Percentiles rank a stretch among this genome's conserved stretches.
These are phyloP conservation scores for Condylostylus longicornis DNA, from an alignment of 1,140 invertebrate species.

Conservation along the genomic window DNA sequence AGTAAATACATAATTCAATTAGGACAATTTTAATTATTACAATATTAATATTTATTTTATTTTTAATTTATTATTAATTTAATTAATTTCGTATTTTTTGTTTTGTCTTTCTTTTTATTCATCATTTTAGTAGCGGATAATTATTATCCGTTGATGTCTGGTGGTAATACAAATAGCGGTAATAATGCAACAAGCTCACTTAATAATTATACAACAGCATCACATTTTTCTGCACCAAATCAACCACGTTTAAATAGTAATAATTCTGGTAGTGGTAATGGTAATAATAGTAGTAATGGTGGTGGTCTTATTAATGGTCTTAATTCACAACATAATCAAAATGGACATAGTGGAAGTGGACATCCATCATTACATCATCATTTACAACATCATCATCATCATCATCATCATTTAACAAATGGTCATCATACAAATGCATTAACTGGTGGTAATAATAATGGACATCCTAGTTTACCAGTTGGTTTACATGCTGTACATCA, in stretches of 20 bases:
- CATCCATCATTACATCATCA: slow-evolving; percentile 15
- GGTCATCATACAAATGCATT: slow-evolving; percentile 40
- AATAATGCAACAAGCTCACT: no score
- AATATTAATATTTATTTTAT: no score
- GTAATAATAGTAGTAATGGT: no score
- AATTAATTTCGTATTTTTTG: not conserved
- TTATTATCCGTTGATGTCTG: slow-evolving; percentile 18
- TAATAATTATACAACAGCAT: slow-evolving; percentile 20
- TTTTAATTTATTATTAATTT: no score
- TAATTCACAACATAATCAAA: slow-evolving; percentile 23
- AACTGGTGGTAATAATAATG: slow-evolving; percentile 36
- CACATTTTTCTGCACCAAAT: slow-evolving; percentile 29
- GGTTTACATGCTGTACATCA: slow-evolving; percentile 44
- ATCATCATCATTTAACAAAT: slow-evolving; percentile 25
- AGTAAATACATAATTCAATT: no score
- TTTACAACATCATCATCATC: slow-evolving; percentile 36
- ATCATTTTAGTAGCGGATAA: slow-evolving; percentile 22
- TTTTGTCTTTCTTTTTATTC: not conserved
- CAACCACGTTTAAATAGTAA: slow-evolving; percentile 17
- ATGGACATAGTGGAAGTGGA: slow-evolving; percentile 5
- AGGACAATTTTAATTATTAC: no score
- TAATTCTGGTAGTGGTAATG: no score
- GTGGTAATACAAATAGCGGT: slow-evolving; percentile 3
- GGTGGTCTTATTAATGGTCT: slow-evolving; percentile 1
- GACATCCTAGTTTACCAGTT: slow-evolving; percentile 28